Evolutionary conservation across 2,113 vertebrate species (phyloP).

Genomic region (Halcyon malimbica): DNA sequence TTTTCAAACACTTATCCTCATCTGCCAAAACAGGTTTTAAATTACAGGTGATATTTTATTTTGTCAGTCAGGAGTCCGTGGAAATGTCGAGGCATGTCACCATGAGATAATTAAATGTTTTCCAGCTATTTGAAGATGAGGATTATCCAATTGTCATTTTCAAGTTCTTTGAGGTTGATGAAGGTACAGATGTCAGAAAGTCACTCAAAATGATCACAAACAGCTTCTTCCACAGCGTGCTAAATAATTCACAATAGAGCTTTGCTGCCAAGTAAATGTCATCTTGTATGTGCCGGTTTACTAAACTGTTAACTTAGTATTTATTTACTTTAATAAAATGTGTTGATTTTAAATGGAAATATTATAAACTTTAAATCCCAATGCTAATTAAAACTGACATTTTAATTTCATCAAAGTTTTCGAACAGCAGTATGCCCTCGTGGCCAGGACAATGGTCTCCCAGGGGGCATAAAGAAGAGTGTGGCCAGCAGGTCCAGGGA

Average conservation of each 20-base stretch:
- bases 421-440: too few relatives aligned
- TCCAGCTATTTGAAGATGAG: conserved; percentile 47
- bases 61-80: conserved; percentile 55
- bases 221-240: background rate
- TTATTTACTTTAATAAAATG: background rate
- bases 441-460: too few relatives aligned
- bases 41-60: conserved; percentile 68
- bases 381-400: background rate
- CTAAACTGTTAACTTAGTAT: background rate
- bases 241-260: background rate
- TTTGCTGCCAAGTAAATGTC: background rate
- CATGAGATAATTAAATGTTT: conserved; percentile 20
- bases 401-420: background rate
- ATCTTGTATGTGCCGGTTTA: background rate
- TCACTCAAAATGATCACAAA: background rate
- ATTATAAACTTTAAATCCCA: background rate
- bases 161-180: conserved; percentile 52
- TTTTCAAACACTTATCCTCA: conserved; percentile 34
- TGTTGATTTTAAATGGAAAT: background rate
- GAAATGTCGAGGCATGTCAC: conserved; percentile 51
- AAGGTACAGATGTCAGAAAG: conserved; percentile 45
- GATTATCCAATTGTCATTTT: conserved; percentile 65
- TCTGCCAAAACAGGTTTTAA: conserved; percentile 66
- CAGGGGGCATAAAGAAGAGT: too few relatives aligned
- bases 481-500: too few relatives aligned